These are phyloP conservation scores for Plodia interpunctella DNA, from an alignment of 1,140 invertebrate species.

Conservation along the genomic window DNA sequence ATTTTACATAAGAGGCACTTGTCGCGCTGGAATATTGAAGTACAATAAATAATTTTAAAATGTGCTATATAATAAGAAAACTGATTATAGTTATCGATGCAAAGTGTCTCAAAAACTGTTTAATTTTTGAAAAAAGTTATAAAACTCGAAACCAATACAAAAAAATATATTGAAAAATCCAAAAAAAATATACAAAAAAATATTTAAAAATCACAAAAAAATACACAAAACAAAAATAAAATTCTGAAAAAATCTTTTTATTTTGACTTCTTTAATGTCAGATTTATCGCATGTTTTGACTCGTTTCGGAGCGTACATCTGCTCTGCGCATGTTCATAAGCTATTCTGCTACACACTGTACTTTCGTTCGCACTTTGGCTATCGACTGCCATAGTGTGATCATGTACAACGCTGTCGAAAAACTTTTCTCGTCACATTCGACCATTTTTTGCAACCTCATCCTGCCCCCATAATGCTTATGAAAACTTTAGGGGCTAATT, in stretches of 20 bases:
- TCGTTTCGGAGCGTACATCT: conserved; percentile 22
- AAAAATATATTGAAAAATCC: conserved; percentile 23
- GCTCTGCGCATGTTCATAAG: conserved; percentile 15
- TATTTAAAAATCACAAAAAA: conserved; percentile 39
- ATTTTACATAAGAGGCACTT: conserved; percentile 62
- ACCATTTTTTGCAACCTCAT: background rate
- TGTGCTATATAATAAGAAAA: conserved; percentile 63
- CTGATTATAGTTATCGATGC: conserved; percentile 41
- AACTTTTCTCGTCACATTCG: background rate
- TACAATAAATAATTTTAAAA: conserved; percentile 69
- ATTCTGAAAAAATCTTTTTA: conserved; percentile 24
- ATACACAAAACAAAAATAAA: conserved; percentile 38
- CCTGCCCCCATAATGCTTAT: background rate
- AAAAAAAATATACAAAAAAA: conserved; percentile 40
- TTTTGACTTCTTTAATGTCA: conserved; percentile 43
- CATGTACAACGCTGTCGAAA: background rate
- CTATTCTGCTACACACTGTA: background rate
- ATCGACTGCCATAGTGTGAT: background rate
- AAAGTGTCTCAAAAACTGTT: conserved; percentile 61
- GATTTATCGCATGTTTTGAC: conserved; percentile 39
- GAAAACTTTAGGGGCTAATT: background rate
- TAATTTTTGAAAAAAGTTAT: conserved; percentile 51
- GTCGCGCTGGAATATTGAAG: conserved; percentile 51
- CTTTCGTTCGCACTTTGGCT: background rate
- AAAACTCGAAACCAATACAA: conserved; percentile 31